Evolutionary conservation across 2,888 invertebrate species (phyloP).

Genomic region (Leptopterna dolabrata): DNA sequence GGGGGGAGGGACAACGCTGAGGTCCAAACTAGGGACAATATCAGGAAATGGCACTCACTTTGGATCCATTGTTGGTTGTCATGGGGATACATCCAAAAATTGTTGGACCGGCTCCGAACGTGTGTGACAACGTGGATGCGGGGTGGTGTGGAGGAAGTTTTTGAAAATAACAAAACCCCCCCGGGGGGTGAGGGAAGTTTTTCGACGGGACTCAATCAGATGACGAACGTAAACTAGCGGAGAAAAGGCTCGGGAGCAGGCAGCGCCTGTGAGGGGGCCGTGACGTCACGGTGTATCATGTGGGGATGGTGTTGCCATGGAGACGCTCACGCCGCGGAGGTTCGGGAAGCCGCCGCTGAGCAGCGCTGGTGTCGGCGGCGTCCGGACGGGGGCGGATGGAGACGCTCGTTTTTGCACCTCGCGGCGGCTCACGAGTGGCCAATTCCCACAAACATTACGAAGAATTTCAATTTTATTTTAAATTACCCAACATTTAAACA

Average conservation of each 20-base stretch:
- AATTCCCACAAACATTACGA: too few relatives aligned
- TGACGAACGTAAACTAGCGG: constrained; percentile 49
- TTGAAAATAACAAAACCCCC: neutral
- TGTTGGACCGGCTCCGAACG: neutral
- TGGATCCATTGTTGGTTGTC: constrained; percentile 39
- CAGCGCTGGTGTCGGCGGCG: neutral
- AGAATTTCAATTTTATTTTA: too few relatives aligned
- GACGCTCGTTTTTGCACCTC: neutral
- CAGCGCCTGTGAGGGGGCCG: neutral
- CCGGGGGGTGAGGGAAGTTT: neutral
- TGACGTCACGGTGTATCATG: constrained; percentile 31
- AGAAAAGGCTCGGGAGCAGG: neutral
- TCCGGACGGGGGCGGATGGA: too few relatives aligned
- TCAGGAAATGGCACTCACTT: constrained; percentile 1
- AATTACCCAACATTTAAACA: too few relatives aligned
- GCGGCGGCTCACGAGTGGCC: too few relatives aligned
- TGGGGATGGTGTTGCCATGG: constrained; percentile 41
- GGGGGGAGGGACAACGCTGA: neutral
- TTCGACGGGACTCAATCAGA: constrained; percentile 36
- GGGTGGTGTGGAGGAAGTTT: neutral
- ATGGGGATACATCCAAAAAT: constrained; percentile 46
- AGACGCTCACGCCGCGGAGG: constrained; percentile 14
- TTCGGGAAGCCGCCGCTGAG: constrained; percentile 11
- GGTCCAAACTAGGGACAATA: neutral
- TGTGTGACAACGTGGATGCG: constrained; percentile 32